A percentile compares a stretch with the other conserved stretches of the same genome.
phyloP scores from a whole-genome alignment of 2,113 vertebrate genomes.

The Strix uralensis region DNA sequence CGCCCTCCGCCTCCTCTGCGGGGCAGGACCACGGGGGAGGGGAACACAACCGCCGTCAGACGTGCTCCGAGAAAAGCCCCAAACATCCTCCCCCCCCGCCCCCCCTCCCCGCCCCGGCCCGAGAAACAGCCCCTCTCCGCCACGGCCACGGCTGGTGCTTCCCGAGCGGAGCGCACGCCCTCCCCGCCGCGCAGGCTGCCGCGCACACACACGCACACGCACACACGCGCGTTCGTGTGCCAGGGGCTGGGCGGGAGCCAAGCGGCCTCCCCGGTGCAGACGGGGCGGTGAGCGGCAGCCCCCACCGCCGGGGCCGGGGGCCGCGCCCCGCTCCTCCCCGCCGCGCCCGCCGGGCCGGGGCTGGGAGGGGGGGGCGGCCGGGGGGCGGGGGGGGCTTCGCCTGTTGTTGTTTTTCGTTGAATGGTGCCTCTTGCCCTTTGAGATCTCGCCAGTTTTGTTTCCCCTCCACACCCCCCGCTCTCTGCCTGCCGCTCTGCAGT shows the following conservation, averaged over 20 bases:
- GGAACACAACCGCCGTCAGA: neutral
- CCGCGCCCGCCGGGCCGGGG: neutral
- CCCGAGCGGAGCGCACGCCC: neutral
- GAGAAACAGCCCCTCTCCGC: neutral
- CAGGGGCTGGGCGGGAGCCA: neutral
- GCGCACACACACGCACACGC: neutral
- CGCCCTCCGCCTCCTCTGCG: neutral
- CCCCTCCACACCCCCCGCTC: neutral
- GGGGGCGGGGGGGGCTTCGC: neutral
- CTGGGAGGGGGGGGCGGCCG: neutral
- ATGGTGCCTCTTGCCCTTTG: neutral
- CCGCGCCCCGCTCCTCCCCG: neutral
- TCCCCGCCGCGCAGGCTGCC: neutral
- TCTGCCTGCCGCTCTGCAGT: slow-evolving; percentile 23
- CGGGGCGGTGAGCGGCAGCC: neutral
- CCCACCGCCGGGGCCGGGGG: neutral
- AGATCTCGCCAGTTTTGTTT: neutral
- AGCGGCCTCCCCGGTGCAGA: neutral
- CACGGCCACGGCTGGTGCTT: neutral
- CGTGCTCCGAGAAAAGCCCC: neutral
- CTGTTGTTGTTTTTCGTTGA: neutral
- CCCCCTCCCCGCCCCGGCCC: neutral
- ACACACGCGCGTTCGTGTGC: neutral
- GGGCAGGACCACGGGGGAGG: slow-evolving; percentile 17
- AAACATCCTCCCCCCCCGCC: neutral